Evolutionary conservation across 2,888 invertebrate species (phyloP), one percentile per base, ranked within the genome.

Genomic region (Himalopsyche kuldschensis): DNA sequence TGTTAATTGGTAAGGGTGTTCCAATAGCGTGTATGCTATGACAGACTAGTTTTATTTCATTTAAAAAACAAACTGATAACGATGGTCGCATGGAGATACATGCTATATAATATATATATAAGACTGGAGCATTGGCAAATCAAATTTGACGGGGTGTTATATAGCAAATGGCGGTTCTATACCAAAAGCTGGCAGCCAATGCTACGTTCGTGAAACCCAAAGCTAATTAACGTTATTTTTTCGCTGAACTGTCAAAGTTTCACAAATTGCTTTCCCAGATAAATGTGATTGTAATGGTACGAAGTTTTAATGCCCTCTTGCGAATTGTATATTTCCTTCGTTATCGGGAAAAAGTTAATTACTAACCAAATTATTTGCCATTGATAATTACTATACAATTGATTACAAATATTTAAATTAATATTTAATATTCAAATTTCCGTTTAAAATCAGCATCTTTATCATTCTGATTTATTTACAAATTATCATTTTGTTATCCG

Each of bases 251-350:
- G 81, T 81, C 81, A 81, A 81, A 81, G 81, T 81, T 81, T 81
- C 81, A 81, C 75, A 81, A 81, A 81, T 81, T 81, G 75, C 81
- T 35, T 75, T 81, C 27, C 63, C 27, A 81, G 81, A 81, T 81
- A 81, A 81, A 81, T 47, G 81, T 30, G 32, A 76, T 76, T 35
- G 76, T 76, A 76, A 76, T 76, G 41, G 20, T 20, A 32, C 32
- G 35, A 69, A 20, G n/a, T 76, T 76, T 32, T 76, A 35, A 32
- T n/a, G 76, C 76, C 10, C 76, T 15, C 31, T 76, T 41, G 32
- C 35, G 76, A 76, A 69, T 27, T 69, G 30, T 69, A 69, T 27
- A 69, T 69, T 69, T 69, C 15, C 69, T 69, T 69, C 11, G 27
- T 11, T 27, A 27, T 24, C 27, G 69, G 4, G 11, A 27, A 69